A percentile compares a stretch with the other conserved stretches of the same genome.
Conservation (phyloP, 2,888 invertebrate species). For the Oasisia sp. region DNA sequence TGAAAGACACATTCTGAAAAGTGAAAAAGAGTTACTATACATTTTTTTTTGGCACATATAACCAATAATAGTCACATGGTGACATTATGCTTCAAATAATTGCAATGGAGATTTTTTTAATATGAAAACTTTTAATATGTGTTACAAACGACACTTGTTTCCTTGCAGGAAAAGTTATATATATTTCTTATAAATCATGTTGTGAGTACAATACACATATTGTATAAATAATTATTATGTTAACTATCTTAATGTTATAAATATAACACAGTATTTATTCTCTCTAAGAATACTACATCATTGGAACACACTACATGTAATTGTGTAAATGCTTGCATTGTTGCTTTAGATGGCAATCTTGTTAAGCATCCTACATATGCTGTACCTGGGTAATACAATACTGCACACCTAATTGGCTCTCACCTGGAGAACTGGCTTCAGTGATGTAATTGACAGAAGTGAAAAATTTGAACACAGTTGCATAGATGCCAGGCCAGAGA, state of each 20-base stretch:
- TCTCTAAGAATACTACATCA: not conserved
- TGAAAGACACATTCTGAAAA: not conserved
- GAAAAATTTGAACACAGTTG: not conserved
- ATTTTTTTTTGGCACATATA: not conserved
- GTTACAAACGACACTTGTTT: too few relatives aligned
- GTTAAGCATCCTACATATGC: not conserved
- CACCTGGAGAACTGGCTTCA: not conserved
- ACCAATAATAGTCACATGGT: not conserved
- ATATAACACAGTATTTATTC: not conserved
- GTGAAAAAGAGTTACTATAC: not conserved
- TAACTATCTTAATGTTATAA: too few relatives aligned
- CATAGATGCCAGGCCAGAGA: conserved; percentile 7
- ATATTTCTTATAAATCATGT: too few relatives aligned
- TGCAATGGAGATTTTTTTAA: not conserved
- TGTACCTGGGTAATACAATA: not conserved
- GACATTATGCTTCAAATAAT: not conserved
- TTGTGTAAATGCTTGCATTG: not conserved
- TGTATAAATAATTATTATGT: too few relatives aligned
- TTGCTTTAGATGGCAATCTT: not conserved
- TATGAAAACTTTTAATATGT: not conserved
- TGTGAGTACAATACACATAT: too few relatives aligned
- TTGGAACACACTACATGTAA: not conserved
- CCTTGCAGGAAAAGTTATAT: too few relatives aligned
- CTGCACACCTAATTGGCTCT: not conserved
- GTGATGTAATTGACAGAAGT: not conserved